phyloP scores from a whole-genome alignment of 2,113 vertebrate genomes.

The Pavo muticus region DNA sequence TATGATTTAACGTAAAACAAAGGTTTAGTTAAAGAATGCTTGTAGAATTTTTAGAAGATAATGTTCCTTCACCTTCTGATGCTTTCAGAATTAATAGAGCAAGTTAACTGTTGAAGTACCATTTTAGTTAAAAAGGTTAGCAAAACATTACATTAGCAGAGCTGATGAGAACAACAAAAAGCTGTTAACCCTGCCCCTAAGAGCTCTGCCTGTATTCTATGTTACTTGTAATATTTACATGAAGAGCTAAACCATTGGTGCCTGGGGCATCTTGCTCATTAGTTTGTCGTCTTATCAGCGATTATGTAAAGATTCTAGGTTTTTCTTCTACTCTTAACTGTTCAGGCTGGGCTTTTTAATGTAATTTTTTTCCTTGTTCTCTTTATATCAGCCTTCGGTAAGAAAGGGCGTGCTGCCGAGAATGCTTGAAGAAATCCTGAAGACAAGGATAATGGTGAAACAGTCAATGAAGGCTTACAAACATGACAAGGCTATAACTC shows the following conservation, averaged over 20 bases:
- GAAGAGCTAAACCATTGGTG: background rate
- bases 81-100: background rate
- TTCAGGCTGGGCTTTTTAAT: background rate
- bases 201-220: background rate
- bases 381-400: conserved; percentile 85
- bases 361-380: background rate
- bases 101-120: background rate
- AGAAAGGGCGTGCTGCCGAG: conserved; percentile 93
- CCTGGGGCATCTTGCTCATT: background rate
- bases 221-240: background rate
- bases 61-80: background rate
- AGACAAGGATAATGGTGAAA: conserved; percentile 96
- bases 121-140: background rate
- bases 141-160: background rate
- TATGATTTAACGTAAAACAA: background rate
- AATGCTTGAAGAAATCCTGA: conserved; percentile 97
- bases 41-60: background rate
- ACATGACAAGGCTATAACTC: conserved; percentile 89
- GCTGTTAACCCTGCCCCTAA: background rate
- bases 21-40: background rate
- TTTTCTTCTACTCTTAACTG: background rate
- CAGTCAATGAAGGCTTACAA: conserved; percentile 92
- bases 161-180: background rate
- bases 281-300: background rate
- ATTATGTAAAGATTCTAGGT: background rate